These are phyloP conservation scores for Hydriomena furcata DNA, from an alignment of 2,888 invertebrate species.

Conservation along the genomic window DNA sequence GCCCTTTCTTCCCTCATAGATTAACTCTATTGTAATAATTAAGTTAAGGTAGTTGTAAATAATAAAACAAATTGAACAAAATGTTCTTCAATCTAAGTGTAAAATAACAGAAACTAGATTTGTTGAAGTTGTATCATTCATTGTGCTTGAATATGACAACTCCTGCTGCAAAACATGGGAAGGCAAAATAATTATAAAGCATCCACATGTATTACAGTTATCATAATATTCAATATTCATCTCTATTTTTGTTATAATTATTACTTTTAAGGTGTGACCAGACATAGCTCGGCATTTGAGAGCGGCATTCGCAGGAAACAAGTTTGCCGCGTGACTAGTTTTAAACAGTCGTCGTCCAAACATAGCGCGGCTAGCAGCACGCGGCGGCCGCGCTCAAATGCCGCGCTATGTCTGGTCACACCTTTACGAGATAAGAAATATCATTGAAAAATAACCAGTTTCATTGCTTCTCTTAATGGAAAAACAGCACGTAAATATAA, in stretches of 20 bases:
- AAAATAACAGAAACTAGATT: conserved; percentile 19
- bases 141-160: conserved; percentile 18
- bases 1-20: background rate
- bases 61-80: conserved; percentile 19
- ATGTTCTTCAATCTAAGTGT: conserved; percentile 26
- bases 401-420: no score
- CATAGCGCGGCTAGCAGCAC: no score
- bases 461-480: background rate
- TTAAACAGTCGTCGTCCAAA: no score
- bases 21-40: conserved; percentile 17
- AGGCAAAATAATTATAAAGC: conserved; percentile 10
- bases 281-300: no score
- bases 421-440: no score
- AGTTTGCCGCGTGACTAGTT: no score
- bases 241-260: background rate
- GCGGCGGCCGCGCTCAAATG: no score
- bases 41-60: conserved; percentile 22
- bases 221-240: background rate
- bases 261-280: no score
- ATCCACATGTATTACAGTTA: background rate
- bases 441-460: background rate
- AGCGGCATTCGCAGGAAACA: no score
- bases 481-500: no score
- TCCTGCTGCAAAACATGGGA: conserved; percentile 20
- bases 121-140: conserved; percentile 16